A percentile compares a stretch with the other conserved stretches of the same genome.
phyloP scores from a whole-genome alignment of 2,113 vertebrate genomes.

The Oxyruncus cristatus region DNA sequence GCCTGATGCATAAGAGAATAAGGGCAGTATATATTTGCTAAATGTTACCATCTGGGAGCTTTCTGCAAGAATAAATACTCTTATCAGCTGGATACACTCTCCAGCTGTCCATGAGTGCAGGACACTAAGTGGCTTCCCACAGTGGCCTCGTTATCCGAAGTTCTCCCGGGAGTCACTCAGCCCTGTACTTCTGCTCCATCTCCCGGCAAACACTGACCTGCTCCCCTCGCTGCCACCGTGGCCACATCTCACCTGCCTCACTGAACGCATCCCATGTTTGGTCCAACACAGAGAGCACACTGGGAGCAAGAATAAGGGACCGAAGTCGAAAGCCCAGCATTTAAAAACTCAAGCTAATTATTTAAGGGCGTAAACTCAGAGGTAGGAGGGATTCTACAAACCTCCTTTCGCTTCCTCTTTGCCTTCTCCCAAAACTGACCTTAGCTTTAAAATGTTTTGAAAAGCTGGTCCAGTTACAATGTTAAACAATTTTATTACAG shows the following conservation, averaged over 20 bases:
- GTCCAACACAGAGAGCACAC: background rate
- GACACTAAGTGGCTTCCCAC: background rate
- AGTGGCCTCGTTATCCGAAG: background rate
- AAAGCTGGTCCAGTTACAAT: no score
- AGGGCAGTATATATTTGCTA: background rate
- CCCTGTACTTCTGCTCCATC: background rate
- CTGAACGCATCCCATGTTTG: background rate
- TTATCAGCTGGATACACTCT: background rate
- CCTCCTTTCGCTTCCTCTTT: no score
- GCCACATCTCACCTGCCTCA: background rate
- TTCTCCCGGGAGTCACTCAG: background rate
- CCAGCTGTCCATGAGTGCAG: background rate
- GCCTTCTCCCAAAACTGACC: no score
- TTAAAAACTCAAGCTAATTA: background rate
- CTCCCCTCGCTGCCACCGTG: background rate
- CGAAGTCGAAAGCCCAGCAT: background rate
- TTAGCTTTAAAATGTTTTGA: no score
- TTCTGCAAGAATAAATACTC: slow-evolving; percentile 10
- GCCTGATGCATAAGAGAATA: background rate
- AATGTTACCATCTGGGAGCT: background rate
- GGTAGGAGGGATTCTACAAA: background rate
- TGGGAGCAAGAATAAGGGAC: background rate
- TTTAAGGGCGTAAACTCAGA: no score
- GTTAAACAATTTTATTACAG: background rate
- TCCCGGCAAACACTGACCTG: background rate